Evolutionary conservation across 2,113 vertebrate species (phyloP).

Genomic region (mouse (Mus musculus)): GRCm39 chr3:56636501-56637000

Average conservation of each 20-base stretch:
- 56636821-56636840: conserved; percentile 10
- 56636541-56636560: not conserved
- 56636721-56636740: not conserved
- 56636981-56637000: not conserved
- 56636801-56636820: conserved; percentile 4
- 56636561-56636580: too few relatives aligned
- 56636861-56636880: conserved; percentile 45
- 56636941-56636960: not conserved
- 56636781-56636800: conserved; percentile 42
- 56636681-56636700: not conserved
- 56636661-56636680: not conserved
- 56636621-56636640: too few relatives aligned
- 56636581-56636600: not conserved
- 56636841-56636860: conserved; percentile 23
- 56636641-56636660: not conserved
- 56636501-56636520: not conserved
- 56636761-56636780: conserved; percentile 23
- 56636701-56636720: not conserved
- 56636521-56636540: not conserved
- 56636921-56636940: conserved; percentile 26
- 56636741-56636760: not conserved
- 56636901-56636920: not conserved
- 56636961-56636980: not conserved
- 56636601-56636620: not conserved
- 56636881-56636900: not conserved